phyloP scores from a whole-genome alignment of 1,140 invertebrate genomes.

The Armadillidium nasatum region DNA sequence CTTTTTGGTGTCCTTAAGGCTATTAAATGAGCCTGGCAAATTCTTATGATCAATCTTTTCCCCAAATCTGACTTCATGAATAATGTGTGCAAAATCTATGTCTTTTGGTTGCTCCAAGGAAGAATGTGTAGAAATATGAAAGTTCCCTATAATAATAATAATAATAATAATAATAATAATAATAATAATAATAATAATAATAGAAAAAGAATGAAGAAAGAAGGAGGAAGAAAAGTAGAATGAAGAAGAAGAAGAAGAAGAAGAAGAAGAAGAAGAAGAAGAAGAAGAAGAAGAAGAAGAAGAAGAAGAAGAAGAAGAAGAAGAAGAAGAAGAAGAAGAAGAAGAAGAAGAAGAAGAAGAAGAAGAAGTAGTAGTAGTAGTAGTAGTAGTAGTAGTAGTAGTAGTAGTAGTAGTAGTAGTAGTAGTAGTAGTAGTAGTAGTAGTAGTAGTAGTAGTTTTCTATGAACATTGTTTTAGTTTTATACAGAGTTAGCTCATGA shows the following conservation, averaged over 20 bases:
- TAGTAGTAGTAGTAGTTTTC: too few species aligned
- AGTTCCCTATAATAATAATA: constrained; percentile 55
- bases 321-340: too few species aligned
- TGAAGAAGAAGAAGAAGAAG: background rate
- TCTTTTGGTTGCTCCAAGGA: constrained; percentile 53
- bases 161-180: constrained; percentile 18
- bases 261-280: constrained; percentile 21
- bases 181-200: constrained; percentile 26
- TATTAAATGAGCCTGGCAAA: constrained; percentile 55
- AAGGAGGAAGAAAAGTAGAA: constrained; percentile 7
- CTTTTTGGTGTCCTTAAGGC: constrained; percentile 50
- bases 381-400: too few species aligned
- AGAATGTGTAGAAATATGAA: constrained; percentile 62
- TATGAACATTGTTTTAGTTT: too few species aligned
- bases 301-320: too few species aligned
- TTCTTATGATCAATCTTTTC: constrained; percentile 48
- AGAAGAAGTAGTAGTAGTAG: too few species aligned
- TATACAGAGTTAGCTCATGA: too few species aligned
- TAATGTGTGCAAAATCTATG: constrained; percentile 59
- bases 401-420: too few species aligned
- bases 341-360: too few species aligned
- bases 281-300: too few species aligned
- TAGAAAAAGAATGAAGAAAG: background rate
- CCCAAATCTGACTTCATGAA: constrained; percentile 59
- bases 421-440: too few species aligned